A percentile compares a stretch with the other conserved stretches of the same genome.
phyloP scores from a whole-genome alignment of 2,113 vertebrate genomes.

The Arizona elegans region DNA sequence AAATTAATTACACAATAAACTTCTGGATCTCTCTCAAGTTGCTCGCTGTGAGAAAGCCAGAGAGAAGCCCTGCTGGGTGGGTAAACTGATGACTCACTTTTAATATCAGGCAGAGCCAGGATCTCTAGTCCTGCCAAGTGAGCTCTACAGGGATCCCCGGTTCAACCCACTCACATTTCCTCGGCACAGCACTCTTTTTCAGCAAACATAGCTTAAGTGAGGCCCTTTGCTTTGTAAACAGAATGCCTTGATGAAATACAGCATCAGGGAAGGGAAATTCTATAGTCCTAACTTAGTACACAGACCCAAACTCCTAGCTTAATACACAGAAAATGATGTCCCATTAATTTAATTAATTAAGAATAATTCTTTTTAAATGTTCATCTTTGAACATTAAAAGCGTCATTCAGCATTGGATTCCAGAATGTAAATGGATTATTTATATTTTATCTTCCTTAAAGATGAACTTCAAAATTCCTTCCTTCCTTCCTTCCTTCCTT shows the following conservation, averaged over 20 bases:
- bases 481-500: not conserved
- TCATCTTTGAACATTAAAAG: not conserved
- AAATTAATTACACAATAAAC: slow-evolving; percentile 62
- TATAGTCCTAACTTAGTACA: slow-evolving; percentile 16
- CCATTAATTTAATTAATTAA: slow-evolving; percentile 33
- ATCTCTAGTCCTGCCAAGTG: slow-evolving; percentile 71
- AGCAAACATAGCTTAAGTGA: slow-evolving; percentile 52
- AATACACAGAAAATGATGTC: slow-evolving; percentile 32
- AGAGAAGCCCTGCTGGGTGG: slow-evolving; percentile 73
- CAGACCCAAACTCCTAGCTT: not conserved
- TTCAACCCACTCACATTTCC: slow-evolving; percentile 81
- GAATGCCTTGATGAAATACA: slow-evolving; percentile 57
- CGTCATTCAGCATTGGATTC: not conserved
- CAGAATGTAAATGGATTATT: slow-evolving; percentile 43
- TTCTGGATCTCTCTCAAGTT: slow-evolving; percentile 53
- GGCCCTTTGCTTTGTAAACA: slow-evolving; percentile 73
- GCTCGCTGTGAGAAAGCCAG: slow-evolving; percentile 68
- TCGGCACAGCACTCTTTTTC: slow-evolving; percentile 69
- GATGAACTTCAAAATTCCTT: slow-evolving; percentile 27
- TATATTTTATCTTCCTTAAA: slow-evolving; percentile 28
- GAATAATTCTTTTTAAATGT: slow-evolving; percentile 50
- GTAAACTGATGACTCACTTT: slow-evolving; percentile 81
- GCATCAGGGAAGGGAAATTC: not conserved
- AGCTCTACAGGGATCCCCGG: slow-evolving; percentile 74
- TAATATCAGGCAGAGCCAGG: slow-evolving; percentile 78